Evolutionary conservation across 2,113 vertebrate species (phyloP).

Genomic region (Potamarius usumacintae): DNA sequence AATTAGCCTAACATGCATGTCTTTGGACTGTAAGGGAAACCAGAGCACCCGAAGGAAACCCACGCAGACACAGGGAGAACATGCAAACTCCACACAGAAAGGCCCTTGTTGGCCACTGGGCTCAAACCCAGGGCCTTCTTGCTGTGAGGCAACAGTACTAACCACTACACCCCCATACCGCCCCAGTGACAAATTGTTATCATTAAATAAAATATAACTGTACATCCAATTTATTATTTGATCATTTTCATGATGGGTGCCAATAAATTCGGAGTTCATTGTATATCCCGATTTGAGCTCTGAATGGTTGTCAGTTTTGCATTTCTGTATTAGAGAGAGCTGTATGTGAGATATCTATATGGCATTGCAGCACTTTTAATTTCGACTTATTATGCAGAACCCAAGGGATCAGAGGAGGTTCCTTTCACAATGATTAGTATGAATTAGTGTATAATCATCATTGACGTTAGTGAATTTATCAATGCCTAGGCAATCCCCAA

Average conservation of each 20-base stretch:
- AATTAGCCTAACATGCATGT: too few species aligned
- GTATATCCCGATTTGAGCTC: not conserved
- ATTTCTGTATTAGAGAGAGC: not conserved
- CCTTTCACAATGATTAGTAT: slow-evolving; percentile 65
- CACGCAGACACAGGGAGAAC: too few species aligned
- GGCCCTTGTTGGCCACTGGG: too few species aligned
- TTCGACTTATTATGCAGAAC: not conserved
- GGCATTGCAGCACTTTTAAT: not conserved
- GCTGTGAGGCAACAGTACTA: too few species aligned
- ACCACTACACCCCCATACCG: too few species aligned
- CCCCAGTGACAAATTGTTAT: not conserved
- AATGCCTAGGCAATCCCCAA: slow-evolving; percentile 66
- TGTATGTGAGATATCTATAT: not conserved
- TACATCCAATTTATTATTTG: not conserved
- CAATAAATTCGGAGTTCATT: not conserved
- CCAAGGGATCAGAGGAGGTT: slow-evolving; percentile 36
- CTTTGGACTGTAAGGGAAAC: too few species aligned
- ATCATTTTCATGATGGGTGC: not conserved
- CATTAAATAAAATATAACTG: not conserved
- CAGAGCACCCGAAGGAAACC: too few species aligned
- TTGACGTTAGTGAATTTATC: slow-evolving; percentile 64
- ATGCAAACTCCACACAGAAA: too few species aligned
- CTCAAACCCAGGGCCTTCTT: too few species aligned
- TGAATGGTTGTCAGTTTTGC: not conserved
- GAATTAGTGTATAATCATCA: slow-evolving; percentile 68